These are phyloP conservation scores for Gerris buenoi DNA, from an alignment of 1,140 invertebrate species.

Conservation along the genomic window DNA sequence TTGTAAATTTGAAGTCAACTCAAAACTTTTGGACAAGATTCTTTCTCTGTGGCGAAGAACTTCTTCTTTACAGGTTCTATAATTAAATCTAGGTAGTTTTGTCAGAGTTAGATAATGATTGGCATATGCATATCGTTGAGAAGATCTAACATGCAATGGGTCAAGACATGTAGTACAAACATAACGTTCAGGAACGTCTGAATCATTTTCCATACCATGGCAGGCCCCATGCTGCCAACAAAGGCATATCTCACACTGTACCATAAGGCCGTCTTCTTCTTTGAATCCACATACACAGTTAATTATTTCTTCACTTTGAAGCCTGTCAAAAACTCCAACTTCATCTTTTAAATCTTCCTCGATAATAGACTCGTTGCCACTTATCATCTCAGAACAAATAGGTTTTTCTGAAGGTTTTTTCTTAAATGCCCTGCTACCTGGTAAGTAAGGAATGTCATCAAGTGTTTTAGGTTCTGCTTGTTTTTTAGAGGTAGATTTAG, in stretches of 20 bases:
- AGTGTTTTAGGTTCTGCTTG: not conserved
- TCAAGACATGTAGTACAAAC: constrained; percentile 73
- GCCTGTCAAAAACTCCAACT: constrained; percentile 23
- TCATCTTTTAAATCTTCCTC: constrained; percentile 11
- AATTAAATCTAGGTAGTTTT: constrained; percentile 41
- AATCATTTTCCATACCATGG: constrained; percentile 62
- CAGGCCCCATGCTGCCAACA: constrained; percentile 89
- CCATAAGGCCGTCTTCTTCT: constrained; percentile 88
- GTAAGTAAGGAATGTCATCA: not conserved
- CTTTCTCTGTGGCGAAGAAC: constrained; percentile 31
- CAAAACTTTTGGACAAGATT: constrained; percentile 49
- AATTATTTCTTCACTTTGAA: constrained; percentile 51
- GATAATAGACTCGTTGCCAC: not conserved
- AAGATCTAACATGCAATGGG: constrained; percentile 51
- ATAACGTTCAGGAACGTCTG: constrained; percentile 76
- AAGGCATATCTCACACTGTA: constrained; percentile 82
- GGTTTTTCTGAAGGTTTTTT: not conserved
- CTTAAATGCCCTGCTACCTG: not conserved
- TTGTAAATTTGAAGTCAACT: constrained; percentile 50
- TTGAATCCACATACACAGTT: constrained; percentile 67
- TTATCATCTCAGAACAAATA: not conserved
- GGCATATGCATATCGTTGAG: constrained; percentile 59
- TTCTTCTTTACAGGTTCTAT: constrained; percentile 29
- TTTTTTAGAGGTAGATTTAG: not conserved
- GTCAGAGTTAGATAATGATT: constrained; percentile 79